phyloP scores from a whole-genome alignment of 2,797 vertebrate genomes.

The Geotria australis region DNA sequence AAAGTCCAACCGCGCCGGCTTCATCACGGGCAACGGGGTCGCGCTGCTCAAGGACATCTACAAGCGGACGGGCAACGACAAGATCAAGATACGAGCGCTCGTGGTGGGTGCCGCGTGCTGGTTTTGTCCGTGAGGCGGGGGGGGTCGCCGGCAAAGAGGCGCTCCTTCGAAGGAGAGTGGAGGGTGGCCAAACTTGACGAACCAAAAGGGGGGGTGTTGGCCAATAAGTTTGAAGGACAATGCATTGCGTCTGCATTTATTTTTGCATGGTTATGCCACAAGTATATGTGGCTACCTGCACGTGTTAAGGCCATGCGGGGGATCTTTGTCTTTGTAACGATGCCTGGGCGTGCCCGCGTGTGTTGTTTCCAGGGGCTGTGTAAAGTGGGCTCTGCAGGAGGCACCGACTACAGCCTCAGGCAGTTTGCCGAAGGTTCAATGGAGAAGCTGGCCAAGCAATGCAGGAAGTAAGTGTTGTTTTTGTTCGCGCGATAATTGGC shows the following conservation, averaged over 20 bases:
- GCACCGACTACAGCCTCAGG: constrained; percentile 97
- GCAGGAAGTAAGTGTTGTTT: constrained; percentile 49
- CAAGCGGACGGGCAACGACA: constrained; percentile 66
- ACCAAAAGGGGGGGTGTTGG: too few species aligned
- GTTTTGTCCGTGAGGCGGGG: background rate
- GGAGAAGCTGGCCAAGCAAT: constrained; percentile 73
- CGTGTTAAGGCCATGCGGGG: too few species aligned
- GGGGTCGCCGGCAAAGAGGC: rapidly evolving
- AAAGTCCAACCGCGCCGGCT: constrained; percentile 77
- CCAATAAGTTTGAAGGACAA: too few species aligned
- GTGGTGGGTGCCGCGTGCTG: constrained; percentile 30
- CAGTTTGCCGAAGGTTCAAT: constrained; percentile 96
- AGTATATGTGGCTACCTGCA: too few species aligned
- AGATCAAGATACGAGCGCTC: constrained; percentile 66
- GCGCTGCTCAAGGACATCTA: constrained; percentile 80
- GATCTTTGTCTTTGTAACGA: background rate
- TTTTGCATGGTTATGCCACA: too few species aligned
- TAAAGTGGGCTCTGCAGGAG: constrained; percentile 80
- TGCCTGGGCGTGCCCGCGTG: background rate
- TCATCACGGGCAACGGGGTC: constrained; percentile 75
- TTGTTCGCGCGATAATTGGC: too few species aligned
- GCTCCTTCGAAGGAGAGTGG: too few species aligned
- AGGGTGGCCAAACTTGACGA: too few species aligned
- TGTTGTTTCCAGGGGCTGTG: constrained; percentile 37
- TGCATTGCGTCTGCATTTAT: too few species aligned